Percentiles rank a stretch among this genome's conserved stretches.
These are phyloP conservation scores for Lasioglossum pauxillum DNA, from an alignment of 2,888 invertebrate genomes.

Conservation along the genomic window DNA sequence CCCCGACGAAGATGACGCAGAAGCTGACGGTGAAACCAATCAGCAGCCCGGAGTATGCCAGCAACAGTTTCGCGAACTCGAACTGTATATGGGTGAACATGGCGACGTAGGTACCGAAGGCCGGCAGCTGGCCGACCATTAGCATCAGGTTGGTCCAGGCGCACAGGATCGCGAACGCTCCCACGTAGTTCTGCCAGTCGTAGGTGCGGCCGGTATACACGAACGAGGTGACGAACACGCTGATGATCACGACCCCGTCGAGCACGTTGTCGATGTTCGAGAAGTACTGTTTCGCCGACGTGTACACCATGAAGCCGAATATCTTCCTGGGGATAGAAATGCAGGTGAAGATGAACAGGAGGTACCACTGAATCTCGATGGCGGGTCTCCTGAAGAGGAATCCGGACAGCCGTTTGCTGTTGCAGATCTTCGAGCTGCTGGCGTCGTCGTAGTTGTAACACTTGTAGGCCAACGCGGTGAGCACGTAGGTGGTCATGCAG, in stretches of 20 bases:
- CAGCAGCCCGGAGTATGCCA: constrained; percentile 83
- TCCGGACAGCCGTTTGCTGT: constrained; percentile 75
- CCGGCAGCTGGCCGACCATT: constrained; percentile 84
- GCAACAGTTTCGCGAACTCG: constrained; percentile 83
- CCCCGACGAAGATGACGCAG: constrained; percentile 83
- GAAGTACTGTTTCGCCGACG: constrained; percentile 82
- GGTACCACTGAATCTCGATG: constrained; percentile 81
- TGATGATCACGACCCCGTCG: constrained; percentile 80
- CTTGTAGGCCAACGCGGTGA: constrained; percentile 81
- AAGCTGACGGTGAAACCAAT: constrained; percentile 85
- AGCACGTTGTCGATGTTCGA: constrained; percentile 83
- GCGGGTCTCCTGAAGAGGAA: constrained; percentile 78
- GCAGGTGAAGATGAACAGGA: constrained; percentile 78
- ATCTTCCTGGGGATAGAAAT: constrained; percentile 82
- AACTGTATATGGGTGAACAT: constrained; percentile 84
- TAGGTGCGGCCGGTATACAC: constrained; percentile 81
- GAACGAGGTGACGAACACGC: constrained; percentile 82
- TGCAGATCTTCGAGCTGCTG: constrained; percentile 77
- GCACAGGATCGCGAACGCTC: constrained; percentile 83
- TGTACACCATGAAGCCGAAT: constrained; percentile 81
- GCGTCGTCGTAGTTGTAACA: constrained; percentile 79
- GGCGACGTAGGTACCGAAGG: constrained; percentile 85
- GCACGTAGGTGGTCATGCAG: constrained; percentile 81
- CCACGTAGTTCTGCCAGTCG: constrained; percentile 83
- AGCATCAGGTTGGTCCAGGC: constrained; percentile 84